Conservation (phyloP, 2,113 vertebrate genomes). For the Macheiramphus alcinus region DNA sequence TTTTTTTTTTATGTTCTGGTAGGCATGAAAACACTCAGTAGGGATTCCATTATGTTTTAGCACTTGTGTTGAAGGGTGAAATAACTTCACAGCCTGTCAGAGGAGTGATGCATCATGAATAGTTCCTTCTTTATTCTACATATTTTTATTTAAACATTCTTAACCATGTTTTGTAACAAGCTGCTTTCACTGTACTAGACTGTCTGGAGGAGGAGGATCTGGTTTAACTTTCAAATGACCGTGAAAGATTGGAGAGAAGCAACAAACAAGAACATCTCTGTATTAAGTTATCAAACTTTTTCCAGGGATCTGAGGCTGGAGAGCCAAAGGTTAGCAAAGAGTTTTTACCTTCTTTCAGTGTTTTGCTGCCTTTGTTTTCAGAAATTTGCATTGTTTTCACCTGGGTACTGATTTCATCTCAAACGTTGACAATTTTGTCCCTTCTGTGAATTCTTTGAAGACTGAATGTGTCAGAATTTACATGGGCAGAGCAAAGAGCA, state of each 20-base stretch:
- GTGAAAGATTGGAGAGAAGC: conserved; percentile 10
- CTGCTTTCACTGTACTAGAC: conserved; percentile 11
- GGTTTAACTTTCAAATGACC: conserved; percentile 43
- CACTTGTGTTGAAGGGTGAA: conserved; percentile 36
- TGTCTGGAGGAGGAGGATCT: conserved; percentile 29
- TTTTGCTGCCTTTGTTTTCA: not conserved
- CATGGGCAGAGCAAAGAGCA: not conserved
- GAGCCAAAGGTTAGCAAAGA: not conserved
- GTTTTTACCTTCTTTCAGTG: not conserved
- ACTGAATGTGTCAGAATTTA: not conserved
- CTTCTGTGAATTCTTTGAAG: not conserved
- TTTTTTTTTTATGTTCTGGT: not conserved
- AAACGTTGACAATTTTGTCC: not conserved
- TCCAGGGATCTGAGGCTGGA: not conserved
- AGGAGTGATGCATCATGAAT: conserved; percentile 11
- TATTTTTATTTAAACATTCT: conserved; percentile 31
- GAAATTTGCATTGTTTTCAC: not conserved
- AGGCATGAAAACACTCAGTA: not conserved
- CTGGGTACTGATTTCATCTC: not conserved
- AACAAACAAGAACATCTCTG: conserved; percentile 6
- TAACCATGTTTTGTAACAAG: not conserved
- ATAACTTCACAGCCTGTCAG: conserved; percentile 30
- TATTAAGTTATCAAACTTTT: conserved; percentile 5
- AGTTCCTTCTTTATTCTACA: conserved; percentile 23
- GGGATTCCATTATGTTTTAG: conserved; percentile 10